Evolutionary conservation across 2,888 invertebrate genomes (phyloP), one percentile per base, ranked within the genome.

Genomic region (Amblyjoppa fuscipennis): DNA sequence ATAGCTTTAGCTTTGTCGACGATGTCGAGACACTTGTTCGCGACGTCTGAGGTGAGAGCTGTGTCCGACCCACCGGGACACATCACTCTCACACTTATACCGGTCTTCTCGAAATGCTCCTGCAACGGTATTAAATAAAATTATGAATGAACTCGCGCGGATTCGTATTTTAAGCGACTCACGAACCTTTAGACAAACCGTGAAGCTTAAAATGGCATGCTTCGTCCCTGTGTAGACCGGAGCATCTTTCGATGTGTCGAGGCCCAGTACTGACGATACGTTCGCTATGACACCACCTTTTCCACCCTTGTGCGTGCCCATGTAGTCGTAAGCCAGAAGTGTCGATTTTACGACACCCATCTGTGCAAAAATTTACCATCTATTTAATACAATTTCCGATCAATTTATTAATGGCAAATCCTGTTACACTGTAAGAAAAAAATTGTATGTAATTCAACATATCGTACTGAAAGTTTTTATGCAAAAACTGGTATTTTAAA

Each of bases 251-350:
- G n/a, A 94, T 93, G 0, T 95, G 86, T 94, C 92, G 59, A 95
- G 94, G 0, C 96, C 96, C 83, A 95, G 95, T 49, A 95, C 95
- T 0, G 96, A 96, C 0, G 96, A 94, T 49, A 96, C 93, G 90
- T 97, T 97, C 25, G 96, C 94, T 31, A 38, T 38, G 0, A 38
- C 1, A 9, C 38, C 38, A 38, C 38, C 38, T 38, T 38, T 38
- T 38, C 38, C 38, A 38, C 38, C 38, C 7, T 38, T 38, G 38
- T 38, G 38, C 38, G 7, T 38, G 38, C 38, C 38, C 38, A 38
- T 38, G 38, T 38, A 38, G 9, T 38, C 38, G 38, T 38, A 38
- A 9, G 38, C 38, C 38, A 95, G 88, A 38, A 93, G 80, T 0
- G 93, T 93, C 6, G 93, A 93, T 41, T 92, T 91, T 51, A 95